Evolutionary conservation across 2,888 invertebrate genomes (phyloP).

Genomic region (Chloroclysta siterata): DNA sequence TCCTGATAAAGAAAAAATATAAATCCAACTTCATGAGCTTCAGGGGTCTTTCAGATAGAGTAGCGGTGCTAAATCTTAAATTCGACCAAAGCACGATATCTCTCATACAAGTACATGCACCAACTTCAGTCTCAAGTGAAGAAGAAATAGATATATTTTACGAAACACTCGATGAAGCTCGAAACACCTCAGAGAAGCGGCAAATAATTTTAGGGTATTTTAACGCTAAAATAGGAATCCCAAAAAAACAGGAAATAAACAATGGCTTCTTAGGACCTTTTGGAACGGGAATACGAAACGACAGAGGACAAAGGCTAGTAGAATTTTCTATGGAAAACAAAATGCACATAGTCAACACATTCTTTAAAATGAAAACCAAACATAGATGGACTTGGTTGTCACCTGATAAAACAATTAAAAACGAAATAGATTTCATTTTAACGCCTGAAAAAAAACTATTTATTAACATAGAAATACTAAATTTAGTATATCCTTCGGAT

Average conservation of each 20-base stretch:
- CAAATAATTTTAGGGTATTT: constrained; percentile 3
- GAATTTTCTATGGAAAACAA: constrained; percentile 5
- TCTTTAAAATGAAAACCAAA: constrained; percentile 2
- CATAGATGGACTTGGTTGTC: constrained; percentile 17
- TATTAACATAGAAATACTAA: background rate
- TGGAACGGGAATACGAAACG: constrained; percentile 12
- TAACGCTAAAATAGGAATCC: constrained; percentile 6
- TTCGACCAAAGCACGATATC: no score
- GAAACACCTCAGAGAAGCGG: constrained; percentile 7
- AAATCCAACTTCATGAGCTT: no score
- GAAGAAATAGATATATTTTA: constrained; percentile 21
- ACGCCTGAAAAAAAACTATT: background rate
- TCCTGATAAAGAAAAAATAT: no score
- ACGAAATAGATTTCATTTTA: constrained; percentile 17
- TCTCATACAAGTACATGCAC: no score
- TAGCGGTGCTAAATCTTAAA: no score
- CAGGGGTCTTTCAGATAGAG: no score
- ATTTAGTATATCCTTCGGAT: constrained; percentile 6
- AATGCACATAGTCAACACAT: constrained; percentile 1
- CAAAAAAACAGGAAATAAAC: constrained; percentile 1
- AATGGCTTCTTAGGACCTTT: constrained; percentile 1
- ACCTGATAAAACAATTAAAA: constrained; percentile 6
- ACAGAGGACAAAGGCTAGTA: constrained; percentile 5
- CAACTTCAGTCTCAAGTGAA: no score
- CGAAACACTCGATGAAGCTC: constrained; percentile 16